Conservation (phyloP, 2,113 vertebrate species). For the Ceyx margarethae region DNA sequence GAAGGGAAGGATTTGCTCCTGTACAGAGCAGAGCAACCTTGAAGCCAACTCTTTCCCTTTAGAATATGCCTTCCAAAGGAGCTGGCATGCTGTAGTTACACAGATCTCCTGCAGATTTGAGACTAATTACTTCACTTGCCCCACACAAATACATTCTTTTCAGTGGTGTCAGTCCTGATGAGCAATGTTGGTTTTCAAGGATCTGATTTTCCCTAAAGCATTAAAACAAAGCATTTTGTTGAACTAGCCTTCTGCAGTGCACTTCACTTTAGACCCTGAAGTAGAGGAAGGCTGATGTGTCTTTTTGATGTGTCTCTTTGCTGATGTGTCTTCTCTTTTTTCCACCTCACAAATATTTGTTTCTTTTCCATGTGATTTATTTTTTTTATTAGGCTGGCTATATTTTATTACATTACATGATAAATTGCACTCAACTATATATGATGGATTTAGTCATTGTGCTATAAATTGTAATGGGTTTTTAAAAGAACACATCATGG, state of each 20-base stretch:
- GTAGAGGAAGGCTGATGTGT: neutral
- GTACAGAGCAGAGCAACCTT: neutral
- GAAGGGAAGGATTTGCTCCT: neutral
- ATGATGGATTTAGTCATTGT: neutral
- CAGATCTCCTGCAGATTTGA: neutral
- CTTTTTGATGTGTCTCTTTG: neutral
- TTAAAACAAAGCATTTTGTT: neutral
- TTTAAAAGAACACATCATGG: neutral
- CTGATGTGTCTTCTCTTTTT: neutral
- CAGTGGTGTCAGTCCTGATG: neutral
- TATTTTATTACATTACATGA: neutral
- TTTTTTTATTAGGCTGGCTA: neutral
- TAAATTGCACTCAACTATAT: neutral
- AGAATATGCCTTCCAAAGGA: neutral
- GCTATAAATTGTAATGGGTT: neutral
- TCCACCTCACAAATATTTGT: neutral
- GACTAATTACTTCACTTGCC: neutral
- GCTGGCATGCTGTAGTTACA: neutral
- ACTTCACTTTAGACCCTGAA: neutral
- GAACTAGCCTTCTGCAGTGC: neutral
- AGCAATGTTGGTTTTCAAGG: neutral
- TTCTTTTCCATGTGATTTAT: neutral
- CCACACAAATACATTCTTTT: neutral
- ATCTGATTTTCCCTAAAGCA: neutral
- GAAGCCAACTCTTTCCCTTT: neutral